Evolutionary conservation across 2,888 invertebrate genomes (phyloP).

Genomic region (Nomada fabriciana): DNA sequence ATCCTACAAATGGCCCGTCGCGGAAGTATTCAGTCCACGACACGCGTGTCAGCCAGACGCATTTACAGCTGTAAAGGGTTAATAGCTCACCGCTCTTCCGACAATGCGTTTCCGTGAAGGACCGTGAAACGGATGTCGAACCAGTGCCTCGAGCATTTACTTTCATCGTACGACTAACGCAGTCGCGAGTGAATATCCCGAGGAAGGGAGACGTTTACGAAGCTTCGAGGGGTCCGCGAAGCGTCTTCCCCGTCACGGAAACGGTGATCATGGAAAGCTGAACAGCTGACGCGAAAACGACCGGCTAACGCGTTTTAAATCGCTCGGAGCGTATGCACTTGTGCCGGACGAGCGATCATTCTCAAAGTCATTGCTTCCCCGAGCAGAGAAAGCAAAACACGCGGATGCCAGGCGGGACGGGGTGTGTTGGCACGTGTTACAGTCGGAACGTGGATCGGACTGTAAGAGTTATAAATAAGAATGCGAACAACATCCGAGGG

Average conservation of each 20-base stretch:
- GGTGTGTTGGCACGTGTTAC: not conserved
- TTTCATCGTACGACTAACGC: not conserved
- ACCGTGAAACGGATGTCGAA: slow-evolving; percentile 11
- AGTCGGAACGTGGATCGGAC: too few relatives aligned
- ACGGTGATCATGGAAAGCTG: not conserved
- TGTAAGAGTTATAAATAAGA: too few relatives aligned
- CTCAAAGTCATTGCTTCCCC: slow-evolving; percentile 31
- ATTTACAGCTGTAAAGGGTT: too few relatives aligned
- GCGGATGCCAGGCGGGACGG: not conserved
- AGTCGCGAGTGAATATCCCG: not conserved
- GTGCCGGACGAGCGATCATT: not conserved
- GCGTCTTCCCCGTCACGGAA: slow-evolving; percentile 9
- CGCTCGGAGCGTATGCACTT: slow-evolving; percentile 8
- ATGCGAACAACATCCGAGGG: not conserved
- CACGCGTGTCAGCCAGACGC: too few relatives aligned
- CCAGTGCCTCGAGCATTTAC: not conserved
- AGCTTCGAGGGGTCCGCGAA: not conserved
- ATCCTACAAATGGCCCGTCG: too few relatives aligned
- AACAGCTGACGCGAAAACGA: slow-evolving; percentile 24
- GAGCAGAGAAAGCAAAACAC: slow-evolving; percentile 33
- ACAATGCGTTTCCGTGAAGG: not conserved
- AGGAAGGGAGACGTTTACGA: not conserved
- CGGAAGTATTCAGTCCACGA: too few relatives aligned
- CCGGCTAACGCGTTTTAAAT: slow-evolving; percentile 29
- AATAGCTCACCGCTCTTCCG: too few relatives aligned